These are phyloP conservation scores for Morbakka virulenta DNA, from an alignment of 30 jellyfish, hydroid and myxozoan genomes.

Conservation along the genomic window DNA sequence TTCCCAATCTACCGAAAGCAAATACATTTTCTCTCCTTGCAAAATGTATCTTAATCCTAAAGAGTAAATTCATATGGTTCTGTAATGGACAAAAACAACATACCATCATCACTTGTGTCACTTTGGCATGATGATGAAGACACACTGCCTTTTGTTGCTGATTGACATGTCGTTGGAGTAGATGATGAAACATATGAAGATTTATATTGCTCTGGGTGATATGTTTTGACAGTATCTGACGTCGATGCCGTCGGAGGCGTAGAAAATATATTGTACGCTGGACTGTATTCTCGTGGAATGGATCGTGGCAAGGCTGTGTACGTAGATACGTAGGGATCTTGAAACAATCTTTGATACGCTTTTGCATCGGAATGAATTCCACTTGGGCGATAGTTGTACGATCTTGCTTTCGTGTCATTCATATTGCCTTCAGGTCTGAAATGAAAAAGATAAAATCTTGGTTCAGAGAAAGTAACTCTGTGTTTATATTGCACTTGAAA, in stretches of 20 bases:
- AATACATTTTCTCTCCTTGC: too few species aligned
- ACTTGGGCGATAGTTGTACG: background rate
- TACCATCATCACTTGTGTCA: background rate
- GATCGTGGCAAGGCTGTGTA: background rate
- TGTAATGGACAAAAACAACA: too few species aligned
- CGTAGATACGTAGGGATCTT: background rate
- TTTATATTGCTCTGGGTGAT: background rate
- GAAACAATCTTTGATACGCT: background rate
- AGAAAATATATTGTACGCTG: background rate
- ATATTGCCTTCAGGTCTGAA: background rate
- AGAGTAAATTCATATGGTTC: too few species aligned
- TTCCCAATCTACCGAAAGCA: too few species aligned
- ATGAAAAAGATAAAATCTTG: too few species aligned
- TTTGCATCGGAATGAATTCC: background rate
- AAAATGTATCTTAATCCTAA: too few species aligned
- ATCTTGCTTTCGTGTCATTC: background rate
- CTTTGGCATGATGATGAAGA: background rate
- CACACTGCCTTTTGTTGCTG: background rate
- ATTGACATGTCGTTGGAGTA: background rate
- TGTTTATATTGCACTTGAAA: too few species aligned
- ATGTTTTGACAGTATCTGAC: background rate
- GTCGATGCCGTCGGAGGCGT: background rate
- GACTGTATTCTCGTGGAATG: background rate
- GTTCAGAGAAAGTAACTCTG: too few species aligned
- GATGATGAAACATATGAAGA: background rate